A percentile compares a stretch with the other conserved stretches of the same genome.
These are phyloP conservation scores for Meloe dianella DNA, from an alignment of 2,888 invertebrate genomes.

Conservation along the genomic window DNA sequence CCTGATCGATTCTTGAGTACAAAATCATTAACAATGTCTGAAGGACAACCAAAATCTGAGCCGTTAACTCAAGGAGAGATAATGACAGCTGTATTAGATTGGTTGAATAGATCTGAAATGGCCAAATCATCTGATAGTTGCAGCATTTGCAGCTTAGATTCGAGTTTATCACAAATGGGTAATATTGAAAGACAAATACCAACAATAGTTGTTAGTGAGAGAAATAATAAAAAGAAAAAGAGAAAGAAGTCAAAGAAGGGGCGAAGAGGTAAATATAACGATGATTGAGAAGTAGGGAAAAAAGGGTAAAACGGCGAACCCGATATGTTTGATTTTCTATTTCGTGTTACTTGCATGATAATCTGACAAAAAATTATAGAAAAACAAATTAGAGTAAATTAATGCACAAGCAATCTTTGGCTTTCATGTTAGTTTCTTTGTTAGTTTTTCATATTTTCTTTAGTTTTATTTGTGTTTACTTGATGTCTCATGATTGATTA, in stretches of 20 bases:
- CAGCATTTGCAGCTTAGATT: constrained; percentile 24
- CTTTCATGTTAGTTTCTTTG: constrained; percentile 39
- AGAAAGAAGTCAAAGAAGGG: constrained; percentile 21
- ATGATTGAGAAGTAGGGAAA: not conserved
- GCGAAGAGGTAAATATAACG: constrained; percentile 13
- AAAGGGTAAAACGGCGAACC: constrained; percentile 46
- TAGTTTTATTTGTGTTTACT: constrained; percentile 41
- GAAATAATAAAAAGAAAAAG: constrained; percentile 25
- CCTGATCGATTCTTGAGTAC: constrained; percentile 52
- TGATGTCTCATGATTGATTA: constrained; percentile 28
- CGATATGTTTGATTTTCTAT: constrained; percentile 57
- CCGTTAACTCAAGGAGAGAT: constrained; percentile 51
- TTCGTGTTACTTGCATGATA: constrained; percentile 44
- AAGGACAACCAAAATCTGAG: constrained; percentile 44
- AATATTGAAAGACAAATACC: constrained; percentile 15
- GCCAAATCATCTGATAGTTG: constrained; percentile 20
- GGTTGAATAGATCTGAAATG: constrained; percentile 52
- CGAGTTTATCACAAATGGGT: constrained; percentile 20
- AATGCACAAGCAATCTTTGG: constrained; percentile 52
- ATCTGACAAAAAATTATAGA: constrained; percentile 19
- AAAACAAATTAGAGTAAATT: constrained; percentile 7
- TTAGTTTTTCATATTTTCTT: constrained; percentile 31
- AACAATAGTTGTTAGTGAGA: constrained; percentile 19
- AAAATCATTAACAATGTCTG: constrained; percentile 48
- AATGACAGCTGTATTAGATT: constrained; percentile 55